Percentiles rank a stretch among this genome's conserved stretches.
Evolutionary conservation across 2,888 invertebrate species (phyloP).

Genomic region (Dendrolimus pini): DNA sequence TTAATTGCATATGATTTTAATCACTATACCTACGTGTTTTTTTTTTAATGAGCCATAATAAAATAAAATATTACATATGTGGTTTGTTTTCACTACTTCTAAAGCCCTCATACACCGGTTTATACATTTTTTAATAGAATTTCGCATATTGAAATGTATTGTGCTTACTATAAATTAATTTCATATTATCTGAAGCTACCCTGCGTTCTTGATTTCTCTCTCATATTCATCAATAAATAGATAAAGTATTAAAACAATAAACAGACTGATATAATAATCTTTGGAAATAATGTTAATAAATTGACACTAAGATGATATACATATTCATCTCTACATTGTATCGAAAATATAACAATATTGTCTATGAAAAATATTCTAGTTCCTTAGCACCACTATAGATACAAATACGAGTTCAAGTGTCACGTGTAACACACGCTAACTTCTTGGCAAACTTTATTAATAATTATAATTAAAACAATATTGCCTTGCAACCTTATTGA

Average conservation of each 20-base stretch:
- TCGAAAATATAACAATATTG: conserved; percentile 59
- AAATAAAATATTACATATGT: too few relatives aligned
- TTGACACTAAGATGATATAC: conserved; percentile 55
- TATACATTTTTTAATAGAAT: not conserved
- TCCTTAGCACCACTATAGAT: conserved; percentile 62
- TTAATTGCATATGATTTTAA: too few relatives aligned
- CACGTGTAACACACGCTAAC: not conserved
- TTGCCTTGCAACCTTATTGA: not conserved
- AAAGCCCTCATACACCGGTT: not conserved
- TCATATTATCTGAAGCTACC: conserved; percentile 56
- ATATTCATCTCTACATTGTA: conserved; percentile 53
- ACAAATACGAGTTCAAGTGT: not conserved
- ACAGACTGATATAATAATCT: conserved; percentile 10
- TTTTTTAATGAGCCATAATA: too few relatives aligned
- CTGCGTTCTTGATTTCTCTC: conserved; percentile 51
- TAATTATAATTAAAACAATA: not conserved
- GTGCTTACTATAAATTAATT: conserved; percentile 14
- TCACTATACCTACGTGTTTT: too few relatives aligned
- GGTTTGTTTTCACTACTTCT: too few relatives aligned
- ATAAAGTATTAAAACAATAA: conserved; percentile 7
- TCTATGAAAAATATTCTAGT: conserved; percentile 65
- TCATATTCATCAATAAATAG: conserved; percentile 24
- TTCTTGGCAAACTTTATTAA: not conserved
- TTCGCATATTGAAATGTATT: not conserved
- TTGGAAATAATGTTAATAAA: conserved; percentile 26